phyloP scores from a whole-genome alignment of 2,888 invertebrate genomes.

The Troglohyphantes excavatus region DNA sequence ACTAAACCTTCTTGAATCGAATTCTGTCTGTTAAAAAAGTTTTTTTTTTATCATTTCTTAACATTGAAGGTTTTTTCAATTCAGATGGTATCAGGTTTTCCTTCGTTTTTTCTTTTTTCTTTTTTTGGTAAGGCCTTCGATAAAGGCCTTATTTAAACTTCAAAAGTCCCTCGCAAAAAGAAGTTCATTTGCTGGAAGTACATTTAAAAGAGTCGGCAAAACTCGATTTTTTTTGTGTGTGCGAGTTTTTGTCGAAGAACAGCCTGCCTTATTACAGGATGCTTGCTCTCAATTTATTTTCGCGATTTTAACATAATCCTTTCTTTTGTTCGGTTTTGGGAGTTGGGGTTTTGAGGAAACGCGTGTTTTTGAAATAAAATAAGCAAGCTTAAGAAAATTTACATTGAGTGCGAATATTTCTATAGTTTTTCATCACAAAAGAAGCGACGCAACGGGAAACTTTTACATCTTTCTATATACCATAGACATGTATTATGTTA shows the following conservation, averaged over 20 bases:
- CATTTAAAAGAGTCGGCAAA: conserved; percentile 5
- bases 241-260: background rate
- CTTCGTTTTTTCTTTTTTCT: conserved; percentile 28
- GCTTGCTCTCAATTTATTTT: background rate
- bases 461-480: too few species aligned
- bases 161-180: background rate
- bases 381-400: background rate
- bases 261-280: background rate
- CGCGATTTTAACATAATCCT: background rate
- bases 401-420: too few species aligned
- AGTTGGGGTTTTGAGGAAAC: background rate
- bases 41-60: conserved; percentile 24
- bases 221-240: background rate
- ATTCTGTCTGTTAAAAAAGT: conserved; percentile 8
- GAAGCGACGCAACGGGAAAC: too few species aligned
- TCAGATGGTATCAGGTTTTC: conserved; percentile 61
- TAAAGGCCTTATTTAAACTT: conserved; percentile 50
- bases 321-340: conserved; percentile 3
- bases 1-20: conserved; percentile 23
- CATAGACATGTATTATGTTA: too few species aligned
- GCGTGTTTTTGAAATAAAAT: background rate
- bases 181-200: conserved; percentile 11
- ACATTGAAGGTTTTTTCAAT: background rate
- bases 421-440: too few species aligned
- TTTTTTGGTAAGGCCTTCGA: background rate